Evolutionary conservation across 2,888 invertebrate species (phyloP).

Genomic region (Erebia epiphron): DNA sequence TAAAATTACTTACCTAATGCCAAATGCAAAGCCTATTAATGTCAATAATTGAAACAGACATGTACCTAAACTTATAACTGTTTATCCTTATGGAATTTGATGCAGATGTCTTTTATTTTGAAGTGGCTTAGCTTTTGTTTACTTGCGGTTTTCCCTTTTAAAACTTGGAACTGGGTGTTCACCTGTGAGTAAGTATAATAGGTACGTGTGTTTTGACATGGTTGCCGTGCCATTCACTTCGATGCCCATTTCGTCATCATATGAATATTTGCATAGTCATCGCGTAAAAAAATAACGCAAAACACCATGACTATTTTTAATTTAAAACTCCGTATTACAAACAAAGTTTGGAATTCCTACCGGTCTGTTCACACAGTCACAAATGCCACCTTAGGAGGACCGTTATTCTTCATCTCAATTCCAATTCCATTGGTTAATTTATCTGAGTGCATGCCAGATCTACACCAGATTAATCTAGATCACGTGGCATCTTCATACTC

Average conservation of each 20-base stretch:
- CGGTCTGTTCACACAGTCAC: too few relatives aligned
- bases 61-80: not conserved
- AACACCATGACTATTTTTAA: not conserved
- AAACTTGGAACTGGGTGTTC: slow-evolving; percentile 9
- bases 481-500: too few relatives aligned
- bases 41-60: not conserved
- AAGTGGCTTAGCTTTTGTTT: not conserved
- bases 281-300: not conserved
- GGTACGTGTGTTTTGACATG: slow-evolving; percentile 13
- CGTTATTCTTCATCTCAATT: too few relatives aligned
- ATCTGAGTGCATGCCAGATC: too few relatives aligned
- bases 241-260: not conserved
- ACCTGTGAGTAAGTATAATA: not conserved
- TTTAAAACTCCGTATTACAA: not conserved
- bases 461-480: too few relatives aligned
- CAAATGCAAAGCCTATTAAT: not conserved
- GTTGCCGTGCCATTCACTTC: not conserved
- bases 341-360: too few relatives aligned
- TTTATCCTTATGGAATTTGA: not conserved
- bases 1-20: not conserved
- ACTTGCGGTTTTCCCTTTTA: slow-evolving; percentile 21
- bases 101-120: not conserved
- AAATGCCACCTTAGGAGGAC: too few relatives aligned
- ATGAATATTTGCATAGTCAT: slow-evolving; percentile 11
- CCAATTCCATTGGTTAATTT: too few relatives aligned